These are phyloP conservation scores for Orientallactaga sibirica DNA, from an alignment of 2,797 vertebrate species.

Conservation along the genomic window DNA sequence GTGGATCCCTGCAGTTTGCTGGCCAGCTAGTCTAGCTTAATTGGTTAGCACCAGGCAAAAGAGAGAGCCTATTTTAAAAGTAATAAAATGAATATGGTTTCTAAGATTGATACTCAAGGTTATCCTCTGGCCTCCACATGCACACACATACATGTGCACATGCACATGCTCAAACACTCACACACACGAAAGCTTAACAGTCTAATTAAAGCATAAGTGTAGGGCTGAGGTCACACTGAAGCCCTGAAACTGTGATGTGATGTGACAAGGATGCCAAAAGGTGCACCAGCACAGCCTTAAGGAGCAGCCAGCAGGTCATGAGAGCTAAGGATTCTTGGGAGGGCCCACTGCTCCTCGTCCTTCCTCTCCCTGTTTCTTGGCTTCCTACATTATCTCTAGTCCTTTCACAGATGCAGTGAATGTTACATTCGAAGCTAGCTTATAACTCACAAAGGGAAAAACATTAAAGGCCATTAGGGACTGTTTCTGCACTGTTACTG, in stretches of 20 bases:
- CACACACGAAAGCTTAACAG: not conserved
- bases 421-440: constrained; percentile 60
- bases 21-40: too few species aligned
- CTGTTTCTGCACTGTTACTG: not conserved
- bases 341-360: too few species aligned
- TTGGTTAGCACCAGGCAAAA: too few species aligned
- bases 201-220: not conserved
- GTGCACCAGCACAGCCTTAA: not conserved
- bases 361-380: too few species aligned
- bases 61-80: too few species aligned
- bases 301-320: not conserved
- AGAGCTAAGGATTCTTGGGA: not conserved
- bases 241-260: not conserved
- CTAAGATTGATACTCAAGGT: too few species aligned
- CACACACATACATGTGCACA: too few species aligned
- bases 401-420: constrained; percentile 79
- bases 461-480: not conserved
- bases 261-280: not conserved
- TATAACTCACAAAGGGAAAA: constrained; percentile 3
- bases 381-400: not conserved
- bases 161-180: too few species aligned
- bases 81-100: too few species aligned
- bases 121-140: too few species aligned
- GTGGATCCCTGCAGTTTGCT: too few species aligned
- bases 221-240: not conserved